Percentiles rank a stretch among this genome's conserved stretches.
Evolutionary conservation across 2,113 vertebrate genomes (phyloP).

Genomic region (Takifugu flavidus): DNA sequence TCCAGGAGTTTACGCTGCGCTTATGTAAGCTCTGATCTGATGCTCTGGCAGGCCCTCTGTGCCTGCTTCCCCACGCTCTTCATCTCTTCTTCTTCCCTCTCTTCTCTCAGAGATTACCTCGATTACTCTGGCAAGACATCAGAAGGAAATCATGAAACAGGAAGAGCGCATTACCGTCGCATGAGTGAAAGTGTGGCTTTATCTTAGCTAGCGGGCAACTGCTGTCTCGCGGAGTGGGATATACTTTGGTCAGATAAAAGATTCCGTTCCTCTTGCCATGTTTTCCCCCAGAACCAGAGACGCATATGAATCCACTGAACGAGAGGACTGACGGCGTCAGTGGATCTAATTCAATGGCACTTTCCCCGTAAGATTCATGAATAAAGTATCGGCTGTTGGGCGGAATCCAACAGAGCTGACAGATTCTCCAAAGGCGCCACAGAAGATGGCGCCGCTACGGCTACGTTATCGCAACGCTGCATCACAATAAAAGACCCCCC

Average conservation of each 20-base stretch:
- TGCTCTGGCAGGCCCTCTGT: constrained; percentile 44
- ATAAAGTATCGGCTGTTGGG: constrained; percentile 62
- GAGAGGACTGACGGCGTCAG: constrained; percentile 31
- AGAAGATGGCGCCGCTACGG: constrained; percentile 30
- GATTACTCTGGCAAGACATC: constrained; percentile 62
- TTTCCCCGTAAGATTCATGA: constrained; percentile 53
- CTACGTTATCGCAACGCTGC: constrained; percentile 25
- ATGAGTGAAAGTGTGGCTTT: constrained; percentile 46
- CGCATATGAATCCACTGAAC: constrained; percentile 5
- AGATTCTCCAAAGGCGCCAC: constrained; percentile 45
- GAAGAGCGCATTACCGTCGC: constrained; percentile 47
- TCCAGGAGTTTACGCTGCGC: constrained; percentile 39
- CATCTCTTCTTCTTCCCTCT: constrained; percentile 36
- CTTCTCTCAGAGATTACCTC: constrained; percentile 59
- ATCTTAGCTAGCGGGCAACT: constrained; percentile 39
- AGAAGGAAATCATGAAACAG: constrained; percentile 48
- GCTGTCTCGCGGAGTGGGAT: constrained; percentile 16
- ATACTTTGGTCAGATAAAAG: constrained; percentile 47
- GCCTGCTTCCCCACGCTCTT: constrained; percentile 34
- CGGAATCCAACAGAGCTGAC: constrained; percentile 43
- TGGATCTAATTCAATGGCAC: constrained; percentile 36
- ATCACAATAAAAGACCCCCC: constrained; percentile 28
- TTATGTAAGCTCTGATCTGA: constrained; percentile 54
- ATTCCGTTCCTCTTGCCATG: neutral
- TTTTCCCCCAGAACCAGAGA: constrained; percentile 10